These are phyloP conservation scores for Busseola fusca DNA, from an alignment of 2,888 invertebrate genomes.

Conservation along the genomic window DNA sequence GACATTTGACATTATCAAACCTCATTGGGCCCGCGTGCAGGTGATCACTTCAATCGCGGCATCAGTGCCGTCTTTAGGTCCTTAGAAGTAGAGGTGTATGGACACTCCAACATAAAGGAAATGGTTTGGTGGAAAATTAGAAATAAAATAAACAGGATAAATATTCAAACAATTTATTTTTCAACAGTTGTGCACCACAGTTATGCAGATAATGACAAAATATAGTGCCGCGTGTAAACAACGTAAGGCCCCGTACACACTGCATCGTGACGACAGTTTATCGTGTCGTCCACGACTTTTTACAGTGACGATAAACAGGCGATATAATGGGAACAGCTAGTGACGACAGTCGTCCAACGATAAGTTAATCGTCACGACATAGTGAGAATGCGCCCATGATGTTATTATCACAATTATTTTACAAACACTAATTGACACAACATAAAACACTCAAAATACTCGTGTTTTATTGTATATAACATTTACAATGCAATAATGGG, in stretches of 20 bases:
- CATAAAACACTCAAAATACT: not conserved
- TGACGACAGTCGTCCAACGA: too few species aligned
- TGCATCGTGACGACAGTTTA: too few species aligned
- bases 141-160: constrained; percentile 16
- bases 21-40: too few species aligned
- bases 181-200: constrained; percentile 57
- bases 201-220: constrained; percentile 31
- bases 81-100: too few species aligned
- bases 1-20: too few species aligned
- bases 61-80: not conserved
- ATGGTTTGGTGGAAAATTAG: not conserved
- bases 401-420: constrained; percentile 23
- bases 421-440: constrained; percentile 23
- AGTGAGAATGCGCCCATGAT: not conserved
- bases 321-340: too few species aligned
- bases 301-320: too few species aligned
- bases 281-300: too few species aligned
- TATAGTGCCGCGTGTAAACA: constrained; percentile 29
- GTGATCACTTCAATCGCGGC: not conserved
- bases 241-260: not conserved
- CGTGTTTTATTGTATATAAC: not conserved
- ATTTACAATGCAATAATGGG: not conserved
- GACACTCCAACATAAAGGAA: not conserved
- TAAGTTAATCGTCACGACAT: too few species aligned
- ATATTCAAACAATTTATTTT: constrained; percentile 54